These are phyloP conservation scores for Latrodectus geometricus DNA, from an alignment of 1,140 invertebrate species.

Conservation along the genomic window DNA sequence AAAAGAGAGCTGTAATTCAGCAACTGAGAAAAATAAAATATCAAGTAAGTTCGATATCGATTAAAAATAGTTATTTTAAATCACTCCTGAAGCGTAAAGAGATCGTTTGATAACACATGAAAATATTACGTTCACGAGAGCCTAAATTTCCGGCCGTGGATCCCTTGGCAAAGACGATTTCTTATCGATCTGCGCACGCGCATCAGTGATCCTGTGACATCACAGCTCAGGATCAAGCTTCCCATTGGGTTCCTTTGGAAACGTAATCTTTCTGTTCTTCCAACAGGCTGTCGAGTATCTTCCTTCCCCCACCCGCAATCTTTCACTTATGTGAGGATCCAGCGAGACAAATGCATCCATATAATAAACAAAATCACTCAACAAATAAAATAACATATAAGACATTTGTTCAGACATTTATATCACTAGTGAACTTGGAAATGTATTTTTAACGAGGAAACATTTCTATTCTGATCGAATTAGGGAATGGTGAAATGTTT, in stretches of 20 bases:
- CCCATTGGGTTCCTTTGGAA: conserved; percentile 34
- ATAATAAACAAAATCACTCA: neutral
- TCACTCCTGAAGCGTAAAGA: neutral
- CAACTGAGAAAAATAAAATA: too few species aligned
- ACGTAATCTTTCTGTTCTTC: conserved; percentile 45
- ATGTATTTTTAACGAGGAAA: too few species aligned
- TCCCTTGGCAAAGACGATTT: conserved; percentile 50
- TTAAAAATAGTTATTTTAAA: neutral
- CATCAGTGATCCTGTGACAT: neutral
- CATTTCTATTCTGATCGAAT: too few species aligned
- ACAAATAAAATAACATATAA: neutral
- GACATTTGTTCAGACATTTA: too few species aligned
- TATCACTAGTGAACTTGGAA: too few species aligned
- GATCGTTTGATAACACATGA: conserved; percentile 1
- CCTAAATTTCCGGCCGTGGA: conserved; percentile 17
- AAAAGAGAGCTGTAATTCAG: too few species aligned
- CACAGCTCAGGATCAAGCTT: conserved; percentile 12
- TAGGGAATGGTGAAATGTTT: too few species aligned
- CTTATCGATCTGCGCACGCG: conserved; percentile 54
- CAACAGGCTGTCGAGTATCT: conserved; percentile 13
- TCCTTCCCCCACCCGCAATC: neutral
- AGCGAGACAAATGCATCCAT: neutral
- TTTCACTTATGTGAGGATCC: neutral
- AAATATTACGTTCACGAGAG: conserved; percentile 24
- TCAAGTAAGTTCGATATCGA: neutral